Base-by-base conservation (phyloP, 2,888 invertebrate species). In the Conops quadrifasciatus region DNA sequence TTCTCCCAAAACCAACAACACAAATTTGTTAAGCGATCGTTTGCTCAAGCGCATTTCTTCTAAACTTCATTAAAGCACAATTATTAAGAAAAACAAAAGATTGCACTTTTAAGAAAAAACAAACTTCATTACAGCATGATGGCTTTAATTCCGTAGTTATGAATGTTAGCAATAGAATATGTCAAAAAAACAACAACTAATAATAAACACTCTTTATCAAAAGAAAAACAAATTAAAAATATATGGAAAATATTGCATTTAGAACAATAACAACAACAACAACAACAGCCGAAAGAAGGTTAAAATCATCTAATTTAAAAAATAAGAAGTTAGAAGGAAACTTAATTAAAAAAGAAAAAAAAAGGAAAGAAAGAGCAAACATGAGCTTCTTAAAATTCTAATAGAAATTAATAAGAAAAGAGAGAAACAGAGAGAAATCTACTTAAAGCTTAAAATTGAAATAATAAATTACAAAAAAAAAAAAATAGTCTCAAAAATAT, bases 211-310 rank as follows among this genome's bases (percentile, higher is more conserved):
- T 24, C 28, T 24, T 16, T 60, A 36, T 49, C 26, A 49, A 51
- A 47, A 21, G 47, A 65, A 65, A 47, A 47, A 24, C 47, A 43
- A 63, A 21, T 47, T 26, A 58, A 58, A 13, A 21, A 28, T 65
- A 21, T 56, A 56, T 53, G 53, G 53, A 45, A 53, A 67, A 43
- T 30, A 67, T 65, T 43, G 67, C 58, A 59, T 67, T 67, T 59
- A 67, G 63, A 47, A 63, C 24, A 63, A 63, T 9, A 30, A 62
- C n/a, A 30, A 30, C 60, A 30, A 62, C 16, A 43, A 62, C 26
- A 59, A 51, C 51, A 51, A 51, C n/a, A 51, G 11, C 21, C n/a
- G 21, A 51, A 56, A 51, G 19, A 51, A n/a, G 11, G n/a, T n/a
- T 2, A 28, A 59, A 59, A 30, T 9, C n/a, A 28, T 58, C 4